These are phyloP conservation scores for Venusia cambrica DNA, from an alignment of 2,888 invertebrate genomes.

Conservation along the genomic window DNA sequence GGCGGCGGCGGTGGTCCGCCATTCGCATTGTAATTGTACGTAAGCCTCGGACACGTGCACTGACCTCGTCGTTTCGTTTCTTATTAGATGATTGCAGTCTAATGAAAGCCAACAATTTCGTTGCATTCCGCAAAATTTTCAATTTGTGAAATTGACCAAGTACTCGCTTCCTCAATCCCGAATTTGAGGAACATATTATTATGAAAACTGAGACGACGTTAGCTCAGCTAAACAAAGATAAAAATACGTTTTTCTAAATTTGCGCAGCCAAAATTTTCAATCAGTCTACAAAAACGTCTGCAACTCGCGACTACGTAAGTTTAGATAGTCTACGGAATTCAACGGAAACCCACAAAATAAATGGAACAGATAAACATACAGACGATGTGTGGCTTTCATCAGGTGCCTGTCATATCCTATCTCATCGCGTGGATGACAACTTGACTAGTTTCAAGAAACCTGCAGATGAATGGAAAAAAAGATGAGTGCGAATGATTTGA, in stretches of 20 bases:
- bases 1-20: conserved; percentile 15
- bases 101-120: conserved; percentile 20
- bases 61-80: conserved; percentile 31
- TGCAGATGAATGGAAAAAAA: no score
- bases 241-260: no score
- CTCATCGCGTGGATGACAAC: no score
- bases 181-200: background rate
- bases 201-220: background rate
- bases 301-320: conserved; percentile 15
- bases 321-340: conserved; percentile 19
- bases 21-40: conserved; percentile 28
- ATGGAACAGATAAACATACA: conserved; percentile 41
- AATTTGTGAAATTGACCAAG: conserved; percentile 4
- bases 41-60: conserved; percentile 27
- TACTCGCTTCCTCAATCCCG: no score
- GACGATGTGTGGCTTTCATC: conserved; percentile 21
- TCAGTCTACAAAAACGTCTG: conserved; percentile 15
- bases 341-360: conserved; percentile 30
- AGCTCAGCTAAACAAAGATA: no score
- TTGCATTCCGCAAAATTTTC: conserved; percentile 16
- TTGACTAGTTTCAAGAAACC: conserved; percentile 9
- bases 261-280: no score
- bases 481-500: no score
- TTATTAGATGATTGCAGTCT: conserved; percentile 29
- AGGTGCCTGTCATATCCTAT: conserved; percentile 20